Evolutionary conservation across 2,888 invertebrate species (phyloP), one percentile per base, ranked within the genome.

Genomic region (Drosophila lutescens): DNA sequence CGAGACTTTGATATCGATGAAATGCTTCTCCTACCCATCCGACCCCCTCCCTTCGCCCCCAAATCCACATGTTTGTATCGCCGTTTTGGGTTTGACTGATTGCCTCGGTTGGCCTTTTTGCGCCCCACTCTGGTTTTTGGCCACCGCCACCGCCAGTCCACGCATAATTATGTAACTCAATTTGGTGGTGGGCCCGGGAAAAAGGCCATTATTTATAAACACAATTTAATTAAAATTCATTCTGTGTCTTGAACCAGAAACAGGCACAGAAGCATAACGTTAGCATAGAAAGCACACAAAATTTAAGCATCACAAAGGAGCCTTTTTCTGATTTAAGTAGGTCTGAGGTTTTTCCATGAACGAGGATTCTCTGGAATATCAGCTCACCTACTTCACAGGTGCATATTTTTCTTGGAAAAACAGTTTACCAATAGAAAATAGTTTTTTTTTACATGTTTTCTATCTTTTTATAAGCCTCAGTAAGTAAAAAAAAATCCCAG

Each of bases 161-260:
- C 55, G 60, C 46, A 77, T 79, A 86, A 86, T 86, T 84, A 77
- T 78, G 69, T 85, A 76, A 86, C 78, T 84, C 74, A 81, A 86
- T 86, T 84, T 80, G 40, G 36, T 62, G 20, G 41, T 10, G 15
- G 26, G 13, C 32, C 32, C 44, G 34, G 15, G 49, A 46, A 61
- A 63, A 51, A 66, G 43, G 50, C 51, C 71, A 69, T 73, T 78
- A 82, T 84, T 82, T 74, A 73, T 85, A 79, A 82, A 60, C 63
- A 44, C 68, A 74, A 79, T 81, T 86, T 80, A 78, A 83, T 81
- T 84, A 78, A 74, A 74, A 77, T 67, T 74, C 69, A 72, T 68
- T 34, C 26, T 20, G 65, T 66, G 65, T 34, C 65, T 17, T 55
- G 65, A 54, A 47, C 40, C 65, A 66, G 65, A 66, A 66, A 57